Base-by-base conservation (phyloP, 2,113 vertebrate species). In the Gnathonemus echidnorhynchus region DNA sequence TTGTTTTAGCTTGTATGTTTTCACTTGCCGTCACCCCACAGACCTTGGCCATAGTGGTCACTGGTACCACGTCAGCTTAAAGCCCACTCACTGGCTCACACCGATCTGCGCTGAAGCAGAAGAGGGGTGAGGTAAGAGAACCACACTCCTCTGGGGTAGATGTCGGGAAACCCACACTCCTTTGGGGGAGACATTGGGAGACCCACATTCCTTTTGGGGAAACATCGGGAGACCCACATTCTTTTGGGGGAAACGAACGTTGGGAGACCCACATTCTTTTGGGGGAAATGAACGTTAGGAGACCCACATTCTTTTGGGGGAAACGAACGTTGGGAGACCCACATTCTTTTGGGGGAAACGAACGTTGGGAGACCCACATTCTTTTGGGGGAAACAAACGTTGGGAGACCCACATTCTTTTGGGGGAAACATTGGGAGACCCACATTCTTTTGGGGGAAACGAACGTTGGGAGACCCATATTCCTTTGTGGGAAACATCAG, bases 201-300 rank as follows among this genome's bases (percentile, higher is more conserved):
- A 70, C 3, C 62, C n/a, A 70, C 24, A 11, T 1, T 66, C 24
- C 0, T 66, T 27, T 27, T 3, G 9, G 7, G 58, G 2, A 66
- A 1, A 27, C 2, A 0, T 1, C 0, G 1, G n/a, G 62, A 11
- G 52, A 53, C 52, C 52, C 15, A 53, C 3, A 19, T 1, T 53
- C 17, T 1, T n/a, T 27, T n/a, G 58, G 58, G 24, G 58, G 19
- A 35, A 11, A 70, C 9, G 0, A 11, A 70, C 9, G 0, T 0
- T 1, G 9, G 27, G 27, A 31, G n/a, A 35, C 27, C 66, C n/a
- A 31, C 9, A 4, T 11, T n/a, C 24, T 24, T 62, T 9, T 58
- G 6, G 3, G 21, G 6, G 56, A 58, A 0, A n/a, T n/a, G n/a
- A n/a, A n/a, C 0, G 0, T 0, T 0, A 0, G 1, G 21, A 58